phyloP scores from a whole-genome alignment of 2,797 vertebrate species.

The Taenioides sp. region DNA sequence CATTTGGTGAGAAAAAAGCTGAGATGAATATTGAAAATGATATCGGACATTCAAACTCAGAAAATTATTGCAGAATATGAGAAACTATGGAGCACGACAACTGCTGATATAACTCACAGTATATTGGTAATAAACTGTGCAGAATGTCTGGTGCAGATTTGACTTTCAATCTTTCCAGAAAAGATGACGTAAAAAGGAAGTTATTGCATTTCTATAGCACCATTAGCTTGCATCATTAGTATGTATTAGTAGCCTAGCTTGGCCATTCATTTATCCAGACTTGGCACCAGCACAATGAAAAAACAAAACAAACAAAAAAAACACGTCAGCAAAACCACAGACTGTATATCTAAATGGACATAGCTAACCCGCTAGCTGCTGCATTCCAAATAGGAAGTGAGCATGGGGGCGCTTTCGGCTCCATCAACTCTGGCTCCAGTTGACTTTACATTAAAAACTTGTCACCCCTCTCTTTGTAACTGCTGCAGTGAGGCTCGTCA shows the following conservation, averaged over 20 bases:
- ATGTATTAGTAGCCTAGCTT: not conserved
- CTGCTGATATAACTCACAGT: not conserved
- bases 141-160: not conserved
- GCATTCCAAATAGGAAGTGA: too few relatives aligned
- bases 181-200: not conserved
- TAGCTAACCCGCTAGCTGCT: too few relatives aligned
- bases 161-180: not conserved
- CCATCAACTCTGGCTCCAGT: too few relatives aligned
- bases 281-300: not conserved
- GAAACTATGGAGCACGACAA: not conserved
- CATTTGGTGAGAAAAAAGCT: not conserved
- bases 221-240: not conserved
- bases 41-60: conserved; percentile 21
- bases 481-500: too few relatives aligned
- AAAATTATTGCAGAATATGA: conserved; percentile 7
- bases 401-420: too few relatives aligned
- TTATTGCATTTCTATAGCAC: not conserved
- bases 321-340: not conserved
- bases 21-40: conserved; percentile 1
- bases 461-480: too few relatives aligned
- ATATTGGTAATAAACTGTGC: not conserved
- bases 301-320: not conserved
- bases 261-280: not conserved
- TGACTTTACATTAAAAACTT: too few relatives aligned
- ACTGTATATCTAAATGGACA: too few relatives aligned